Conservation (phyloP, 2,888 invertebrate species). For the Trypoxylon attenuatum region DNA sequence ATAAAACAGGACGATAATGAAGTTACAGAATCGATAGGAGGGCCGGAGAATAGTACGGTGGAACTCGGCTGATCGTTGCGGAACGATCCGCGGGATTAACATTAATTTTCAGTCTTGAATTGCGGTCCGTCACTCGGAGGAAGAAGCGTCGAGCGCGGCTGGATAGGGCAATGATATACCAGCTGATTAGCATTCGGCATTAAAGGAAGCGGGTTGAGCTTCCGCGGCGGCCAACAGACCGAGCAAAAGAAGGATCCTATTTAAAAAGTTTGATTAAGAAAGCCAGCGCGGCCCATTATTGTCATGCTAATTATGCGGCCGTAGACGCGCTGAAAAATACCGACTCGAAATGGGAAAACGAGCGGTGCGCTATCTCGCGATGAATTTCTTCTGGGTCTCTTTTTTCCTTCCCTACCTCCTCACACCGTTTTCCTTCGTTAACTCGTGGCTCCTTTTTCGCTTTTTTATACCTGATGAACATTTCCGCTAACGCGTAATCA, state of each 20-base stretch:
- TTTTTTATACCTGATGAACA: too few species aligned
- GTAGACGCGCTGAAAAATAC: conserved; percentile 61
- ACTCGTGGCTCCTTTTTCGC: not conserved
- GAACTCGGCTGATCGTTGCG: conserved; percentile 21
- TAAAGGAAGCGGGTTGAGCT: conserved; percentile 53
- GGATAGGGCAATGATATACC: conserved; percentile 65
- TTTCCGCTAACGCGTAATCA: too few species aligned
- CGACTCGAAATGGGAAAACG: conserved; percentile 54
- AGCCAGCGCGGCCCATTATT: conserved; percentile 65
- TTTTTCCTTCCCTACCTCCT: not conserved
- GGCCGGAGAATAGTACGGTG: not conserved
- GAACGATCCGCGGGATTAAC: conserved; percentile 31
- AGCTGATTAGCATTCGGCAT: conserved; percentile 68
- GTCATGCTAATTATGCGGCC: conserved; percentile 73
- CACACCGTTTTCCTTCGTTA: not conserved
- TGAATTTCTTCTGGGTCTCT: conserved; percentile 17
- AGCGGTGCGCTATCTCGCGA: conserved; percentile 10
- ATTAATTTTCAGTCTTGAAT: conserved; percentile 51
- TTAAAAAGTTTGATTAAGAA: conserved; percentile 75
- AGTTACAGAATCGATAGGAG: not conserved
- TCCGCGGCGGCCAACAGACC: conserved; percentile 21
- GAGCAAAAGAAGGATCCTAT: conserved; percentile 66
- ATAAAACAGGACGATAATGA: conserved; percentile 1
- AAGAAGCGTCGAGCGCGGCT: conserved; percentile 34
- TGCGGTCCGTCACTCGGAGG: conserved; percentile 21